Percentiles rank a stretch among this genome's conserved stretches.
Conservation (phyloP, 2,888 invertebrate genomes). For the Baronia brevicornis region DNA sequence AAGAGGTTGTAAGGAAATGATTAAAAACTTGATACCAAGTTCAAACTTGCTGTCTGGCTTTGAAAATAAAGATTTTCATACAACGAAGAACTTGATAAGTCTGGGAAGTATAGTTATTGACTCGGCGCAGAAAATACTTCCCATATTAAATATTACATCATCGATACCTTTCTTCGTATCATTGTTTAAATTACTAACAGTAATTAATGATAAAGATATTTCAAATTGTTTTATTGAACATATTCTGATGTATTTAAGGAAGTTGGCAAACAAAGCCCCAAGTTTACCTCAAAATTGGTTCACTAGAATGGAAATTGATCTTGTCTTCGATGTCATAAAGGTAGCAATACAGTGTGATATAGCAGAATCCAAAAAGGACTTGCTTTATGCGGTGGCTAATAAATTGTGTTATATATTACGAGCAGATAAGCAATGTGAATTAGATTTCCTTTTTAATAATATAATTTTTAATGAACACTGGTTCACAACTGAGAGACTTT, state of each 20-base stretch:
- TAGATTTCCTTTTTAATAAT: constrained; percentile 73
- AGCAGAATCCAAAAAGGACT: constrained; percentile 58
- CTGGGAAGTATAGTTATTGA: constrained; percentile 48
- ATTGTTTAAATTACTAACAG: constrained; percentile 45
- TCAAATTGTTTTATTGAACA: constrained; percentile 51
- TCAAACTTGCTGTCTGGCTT: constrained; percentile 62
- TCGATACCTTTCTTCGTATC: constrained; percentile 59
- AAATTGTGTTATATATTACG: constrained; percentile 77
- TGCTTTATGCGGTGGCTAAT: constrained; percentile 74
- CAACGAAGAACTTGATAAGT: constrained; percentile 48
- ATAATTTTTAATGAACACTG: constrained; percentile 78
- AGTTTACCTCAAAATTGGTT: constrained; percentile 77
- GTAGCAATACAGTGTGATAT: constrained; percentile 46
- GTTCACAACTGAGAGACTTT: constrained; percentile 73
- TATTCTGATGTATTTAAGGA: constrained; percentile 53
- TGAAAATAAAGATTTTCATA: constrained; percentile 42
- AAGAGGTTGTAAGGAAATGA: constrained; percentile 54
- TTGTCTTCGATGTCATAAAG: constrained; percentile 70
- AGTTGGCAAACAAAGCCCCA: constrained; percentile 42
- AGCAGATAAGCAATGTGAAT: constrained; percentile 72
- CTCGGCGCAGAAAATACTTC: constrained; percentile 49
- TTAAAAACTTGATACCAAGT: constrained; percentile 46
- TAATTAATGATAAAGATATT: constrained; percentile 43
- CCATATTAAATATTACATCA: constrained; percentile 47
- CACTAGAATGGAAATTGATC: constrained; percentile 77